Base-by-base conservation (phyloP, 2,888 invertebrate genomes). In the Brenthis hecate region DNA sequence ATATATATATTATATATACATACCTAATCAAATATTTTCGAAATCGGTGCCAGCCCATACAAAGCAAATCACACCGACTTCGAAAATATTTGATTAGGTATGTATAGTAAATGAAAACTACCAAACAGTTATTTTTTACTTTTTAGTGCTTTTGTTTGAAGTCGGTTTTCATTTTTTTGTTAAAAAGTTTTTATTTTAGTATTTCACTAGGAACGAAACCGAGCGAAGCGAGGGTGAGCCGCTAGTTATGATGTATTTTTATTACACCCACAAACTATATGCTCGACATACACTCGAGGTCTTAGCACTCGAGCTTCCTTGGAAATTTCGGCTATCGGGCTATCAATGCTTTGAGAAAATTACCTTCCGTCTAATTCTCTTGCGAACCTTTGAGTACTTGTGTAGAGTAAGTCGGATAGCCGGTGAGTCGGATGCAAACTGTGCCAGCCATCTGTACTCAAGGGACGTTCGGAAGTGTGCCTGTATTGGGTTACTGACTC, bases 341-440 rank as follows among this genome's bases (percentile, higher is more conserved):
- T 50, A 60, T 60, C 67, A 60, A 67, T 70, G 65, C 70, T 72
- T 60, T 66, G 69, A 65, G 66, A 69, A 74, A 70, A 70, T 68
- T 71, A 69, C 71, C 70, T 72, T 68, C 69, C 56, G 66, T 66
- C 66, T 73, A 70, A 72, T 75, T 75, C 56, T 63, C 67, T 64
- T 69, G 63, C 69, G 66, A 72, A 73, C 73, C 73, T 73, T 74
- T 80, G 75, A 67, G 73, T 73, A 69, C 73, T 69, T 77, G 74
- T 75, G 70, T 74, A 71, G 60, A n/a, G 28, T 55, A 51, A 43
- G 62, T 43, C 43, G 60, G 19, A 43, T 54, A 67, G 56, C 51
- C 62, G 55, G 67, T 67, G 66, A 62, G 89, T 88, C 84, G 84
- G 85, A 90, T 89, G 88, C 88, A 89, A 88, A 88, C 89, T 82